Conservation (phyloP, 37 sponge, comb jelly and placozoan species). For the Aphrocallistes beatrix region DNA sequence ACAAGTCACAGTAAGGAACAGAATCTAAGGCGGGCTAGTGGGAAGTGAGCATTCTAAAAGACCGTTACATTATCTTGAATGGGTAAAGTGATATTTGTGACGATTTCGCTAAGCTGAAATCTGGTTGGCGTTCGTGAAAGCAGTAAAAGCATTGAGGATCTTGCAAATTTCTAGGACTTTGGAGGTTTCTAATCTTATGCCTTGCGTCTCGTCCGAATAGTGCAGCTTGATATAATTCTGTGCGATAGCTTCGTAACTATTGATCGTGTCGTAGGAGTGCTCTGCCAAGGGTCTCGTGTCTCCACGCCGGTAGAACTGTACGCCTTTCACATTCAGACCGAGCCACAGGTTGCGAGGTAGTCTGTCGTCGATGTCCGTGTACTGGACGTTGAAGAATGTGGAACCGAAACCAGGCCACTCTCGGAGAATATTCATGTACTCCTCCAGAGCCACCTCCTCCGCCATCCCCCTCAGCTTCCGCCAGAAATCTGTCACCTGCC, state of each 20-base stretch:
- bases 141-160: conserved; percentile 5
- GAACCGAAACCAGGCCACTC: conserved; percentile 59
- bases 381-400: conserved; percentile 63
- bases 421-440: conserved; percentile 66
- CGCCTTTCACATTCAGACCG: conserved; percentile 39
- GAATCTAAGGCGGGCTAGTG: not conserved
- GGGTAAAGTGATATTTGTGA: not conserved
- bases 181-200: not conserved
- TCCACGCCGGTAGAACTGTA: conserved; percentile 51
- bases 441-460: conserved; percentile 41
- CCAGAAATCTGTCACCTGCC: conserved; percentile 55
- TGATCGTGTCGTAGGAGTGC: conserved; percentile 35
- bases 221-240: conserved; percentile 6
- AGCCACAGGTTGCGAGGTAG: conserved; percentile 65
- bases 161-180: conserved; percentile 12
- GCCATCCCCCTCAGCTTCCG: conserved; percentile 65
- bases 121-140: not conserved
- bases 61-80: not conserved
- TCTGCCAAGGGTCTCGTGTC: conserved; percentile 35
- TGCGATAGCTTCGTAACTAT: not conserved
- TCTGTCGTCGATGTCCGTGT: conserved; percentile 44
- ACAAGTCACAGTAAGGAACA: not conserved
- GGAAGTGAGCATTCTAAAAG: not conserved
- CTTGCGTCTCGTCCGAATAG: not conserved
- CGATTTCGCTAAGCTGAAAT: not conserved